Evolutionary conservation across 2,797 vertebrate genomes (phyloP), one percentile per base, ranked within the genome.

Genomic region (Pagetopsis macropterus): DNA sequence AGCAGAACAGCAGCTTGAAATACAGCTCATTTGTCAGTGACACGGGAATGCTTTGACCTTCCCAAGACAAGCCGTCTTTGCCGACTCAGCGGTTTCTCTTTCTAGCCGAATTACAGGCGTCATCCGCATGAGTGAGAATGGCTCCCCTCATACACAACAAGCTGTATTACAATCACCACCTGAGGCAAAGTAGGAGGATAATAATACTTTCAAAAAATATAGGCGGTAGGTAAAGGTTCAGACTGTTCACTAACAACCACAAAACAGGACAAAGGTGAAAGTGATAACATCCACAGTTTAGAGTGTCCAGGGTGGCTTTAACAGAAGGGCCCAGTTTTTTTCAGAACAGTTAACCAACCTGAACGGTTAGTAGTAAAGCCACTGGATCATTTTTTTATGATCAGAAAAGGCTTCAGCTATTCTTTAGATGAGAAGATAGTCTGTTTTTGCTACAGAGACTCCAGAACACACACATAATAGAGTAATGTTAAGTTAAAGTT

Each of bases 11-110:
- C 65, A 23, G 45, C 65, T 67, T 79, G 78, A 84, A 89, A 84
- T 79, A 62, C 80, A 82, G 41, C 82, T 87, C 88, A 82, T 91
- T 91, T 90, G 84, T 91, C 91, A 90, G 78, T 70, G 85, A 86
- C 83, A 72, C 63, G 1, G 80, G 81, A 89, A 81, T 37, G 73
- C 82, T 88, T 69, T 90, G 91, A 92, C 92, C 90, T 92, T 91
- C 86, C 85, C 52, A 31, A 84, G 87, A 85, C 84, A 72, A 82
- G 52, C 81, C 49, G 79, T 68, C 77, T 86, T 78, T 78, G 88
- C 87, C 82, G 51, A 75, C 83, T 93, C 89, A 89, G 90, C 90
- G 31, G 9, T 91, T 91, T 87, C 41, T 70, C 81, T 66, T 68
- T 77, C 76, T 27, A 49, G 55, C 37, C 13, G 63, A 88, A 90